Evolutionary conservation across 1,140 invertebrate species (phyloP), one percentile per base, ranked within the genome.

Genomic region (Brachionus manjavacas): DNA sequence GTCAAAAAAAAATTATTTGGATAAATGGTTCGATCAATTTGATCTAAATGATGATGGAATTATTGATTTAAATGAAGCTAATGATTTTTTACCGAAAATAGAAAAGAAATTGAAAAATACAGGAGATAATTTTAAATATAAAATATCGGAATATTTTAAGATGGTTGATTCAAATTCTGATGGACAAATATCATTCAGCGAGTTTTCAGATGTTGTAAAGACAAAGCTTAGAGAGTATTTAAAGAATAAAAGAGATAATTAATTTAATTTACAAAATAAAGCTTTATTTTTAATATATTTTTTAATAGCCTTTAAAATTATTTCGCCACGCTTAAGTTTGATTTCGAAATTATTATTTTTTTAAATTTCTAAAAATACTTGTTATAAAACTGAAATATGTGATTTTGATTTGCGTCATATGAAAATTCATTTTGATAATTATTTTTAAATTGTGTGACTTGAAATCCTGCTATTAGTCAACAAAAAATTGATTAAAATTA

Each of bases 11-110:
- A 72, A 72, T 41, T 72, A 39, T 72, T 16, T 72, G 35, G 20
- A 72, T 20, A 41, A 72, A 72, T 72, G 68, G 68, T 72, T 72
- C 12, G n/a, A 39, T n/a, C 66, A 39, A 68, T 31, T 68, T 11
- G 68, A 72, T 72, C 4, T 11, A 16, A 41, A 72, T 72, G 4
- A 20, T 11, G 35, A 72, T 20, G 12, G n/a, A 41, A 14, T 9
- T 8, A 72, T 72, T 16, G 12, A 20, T 39, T 72, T 72, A 20
- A n/a, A 72, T 41, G 68, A 72, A 72, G 68, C 68, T 16, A 72
- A 9, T 39, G n/a, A 39, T 6, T 39, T 72, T n/a, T 41, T 72
- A 41, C 68, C 68, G 2, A 72, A 72, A 41, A 35, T 72, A 39
- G 68, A 72, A 72, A 72, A 72, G 31, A 72, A 41, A 39, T 41